Evolutionary conservation across 2,888 invertebrate genomes (phyloP).

Genomic region (Scrobipalpa costella): DNA sequence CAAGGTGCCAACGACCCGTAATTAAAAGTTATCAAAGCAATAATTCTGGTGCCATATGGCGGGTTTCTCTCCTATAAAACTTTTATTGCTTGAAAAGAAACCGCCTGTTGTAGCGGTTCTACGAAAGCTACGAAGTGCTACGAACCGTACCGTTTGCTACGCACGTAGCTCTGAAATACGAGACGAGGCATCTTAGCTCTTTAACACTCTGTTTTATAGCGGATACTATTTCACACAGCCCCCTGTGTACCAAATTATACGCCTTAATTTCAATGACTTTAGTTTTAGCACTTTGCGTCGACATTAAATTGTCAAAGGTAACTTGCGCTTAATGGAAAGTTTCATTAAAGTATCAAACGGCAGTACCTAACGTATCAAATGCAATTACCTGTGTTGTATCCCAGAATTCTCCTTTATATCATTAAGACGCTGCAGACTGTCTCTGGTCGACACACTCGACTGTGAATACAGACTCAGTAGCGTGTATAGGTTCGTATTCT

Average conservation of each 20-base stretch:
- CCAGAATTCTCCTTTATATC: conserved; percentile 66
- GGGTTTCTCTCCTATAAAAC: conserved; percentile 19
- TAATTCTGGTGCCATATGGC: conserved; percentile 15
- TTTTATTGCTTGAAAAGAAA: conserved; percentile 20
- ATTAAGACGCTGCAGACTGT: conserved; percentile 73
- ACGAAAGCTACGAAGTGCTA: conserved; percentile 13
- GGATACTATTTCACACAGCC: neutral
- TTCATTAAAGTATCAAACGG: neutral
- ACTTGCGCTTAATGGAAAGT: neutral
- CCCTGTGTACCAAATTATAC: neutral
- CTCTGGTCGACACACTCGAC: conserved; percentile 72
- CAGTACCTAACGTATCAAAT: neutral
- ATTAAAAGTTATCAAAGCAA: conserved; percentile 17
- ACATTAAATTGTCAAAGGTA: conserved; percentile 6
- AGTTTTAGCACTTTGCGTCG: conserved; percentile 11
- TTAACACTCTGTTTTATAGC: conserved; percentile 12
- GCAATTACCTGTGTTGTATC: conserved; percentile 67
- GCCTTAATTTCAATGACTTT: conserved; percentile 8
- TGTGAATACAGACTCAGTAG: conserved; percentile 74
- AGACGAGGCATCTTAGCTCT: conserved; percentile 8
- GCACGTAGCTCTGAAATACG: conserved; percentile 20
- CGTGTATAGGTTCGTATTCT: conserved; percentile 74
- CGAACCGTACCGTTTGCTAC: conserved; percentile 20
- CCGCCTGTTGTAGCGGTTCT: conserved; percentile 12
- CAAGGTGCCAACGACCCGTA: conserved; percentile 9